These are phyloP conservation scores for Tachysurus fulvidraco DNA, from an alignment of 2,113 vertebrate genomes.

Conservation along the genomic window DNA sequence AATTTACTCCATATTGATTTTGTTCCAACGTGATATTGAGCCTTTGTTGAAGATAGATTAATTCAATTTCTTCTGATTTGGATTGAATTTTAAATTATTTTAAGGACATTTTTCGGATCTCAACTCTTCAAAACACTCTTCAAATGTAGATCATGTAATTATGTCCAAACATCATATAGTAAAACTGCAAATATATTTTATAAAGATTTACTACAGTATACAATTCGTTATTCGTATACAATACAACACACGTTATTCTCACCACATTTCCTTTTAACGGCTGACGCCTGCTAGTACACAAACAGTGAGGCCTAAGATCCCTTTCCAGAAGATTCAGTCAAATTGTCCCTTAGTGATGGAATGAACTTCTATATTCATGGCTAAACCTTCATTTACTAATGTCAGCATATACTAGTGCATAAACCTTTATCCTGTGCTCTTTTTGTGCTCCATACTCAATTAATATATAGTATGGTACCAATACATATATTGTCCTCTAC, in stretches of 20 bases:
- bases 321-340: too few species aligned
- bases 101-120: not conserved
- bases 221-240: not conserved
- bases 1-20: constrained; percentile 41
- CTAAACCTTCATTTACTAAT: too few species aligned
- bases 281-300: too few species aligned
- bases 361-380: too few species aligned
- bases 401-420: too few species aligned
- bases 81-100: constrained; percentile 26
- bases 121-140: not conserved
- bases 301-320: too few species aligned
- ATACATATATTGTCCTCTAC: too few species aligned
- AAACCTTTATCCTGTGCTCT: too few species aligned
- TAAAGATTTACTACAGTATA: not conserved
- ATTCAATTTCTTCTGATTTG: constrained; percentile 15
- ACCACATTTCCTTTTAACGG: not conserved
- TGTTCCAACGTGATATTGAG: constrained; percentile 5
- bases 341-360: too few species aligned
- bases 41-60: constrained; percentile 8
- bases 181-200: not conserved
- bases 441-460: too few species aligned
- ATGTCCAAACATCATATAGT: not conserved
- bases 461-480: too few species aligned
- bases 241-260: not conserved
- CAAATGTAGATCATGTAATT: not conserved